Evolutionary conservation across 2,113 vertebrate species (phyloP), one percentile per base, ranked within the genome.

Genomic region (Halcyon senegalensis): DNA sequence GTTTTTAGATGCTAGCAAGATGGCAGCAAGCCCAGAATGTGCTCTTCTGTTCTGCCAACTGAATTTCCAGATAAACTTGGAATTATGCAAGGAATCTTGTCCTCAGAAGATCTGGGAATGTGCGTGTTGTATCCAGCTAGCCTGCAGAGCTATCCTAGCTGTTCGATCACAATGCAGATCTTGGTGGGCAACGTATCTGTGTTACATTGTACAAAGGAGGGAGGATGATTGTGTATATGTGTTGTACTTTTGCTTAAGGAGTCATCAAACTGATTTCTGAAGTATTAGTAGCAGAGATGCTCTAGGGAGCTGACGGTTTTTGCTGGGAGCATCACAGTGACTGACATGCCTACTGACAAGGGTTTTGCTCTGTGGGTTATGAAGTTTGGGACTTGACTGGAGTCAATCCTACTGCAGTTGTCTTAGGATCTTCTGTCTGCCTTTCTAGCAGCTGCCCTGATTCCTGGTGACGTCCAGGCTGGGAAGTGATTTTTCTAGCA

Each of bases 1-100:
- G 79, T 83, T 92, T 86, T 92, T 86, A 93, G 75, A 86, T 88
- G 68, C 68, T 89, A 44, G 73, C 58, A 80, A 93, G 83, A 62
- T 90, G 90, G 92, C 94, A 97, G 88, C 72, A 62, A 93, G 90
- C 90, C 94, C 94, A 93, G 92, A 80, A 94, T 90, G 30, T 58
- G 59, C 30, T 83, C 48, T 94, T 76, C 78, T 68, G 31, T 89
- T 83, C 85, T 88, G 79, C 59, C 92, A 90, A 46, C 35, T 90
- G 28, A 37, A 74, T 88, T 93, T 73, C 67, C 59, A 76, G 83
- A 80, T 69, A 58, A 93, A 80, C 27, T 63, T 46, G 89, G 74
- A 87, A 80, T 89, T 89, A 96, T 77, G 73, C 69, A 91, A 93
- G 89, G 76, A 92, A 89, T 87, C 37, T 84, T 77, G 41, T 94